A percentile compares a stretch with the other conserved stretches of the same genome.
These are phyloP conservation scores for Onthophagus taurus DNA, from an alignment of 1,140 invertebrate genomes.

Conservation along the genomic window DNA sequence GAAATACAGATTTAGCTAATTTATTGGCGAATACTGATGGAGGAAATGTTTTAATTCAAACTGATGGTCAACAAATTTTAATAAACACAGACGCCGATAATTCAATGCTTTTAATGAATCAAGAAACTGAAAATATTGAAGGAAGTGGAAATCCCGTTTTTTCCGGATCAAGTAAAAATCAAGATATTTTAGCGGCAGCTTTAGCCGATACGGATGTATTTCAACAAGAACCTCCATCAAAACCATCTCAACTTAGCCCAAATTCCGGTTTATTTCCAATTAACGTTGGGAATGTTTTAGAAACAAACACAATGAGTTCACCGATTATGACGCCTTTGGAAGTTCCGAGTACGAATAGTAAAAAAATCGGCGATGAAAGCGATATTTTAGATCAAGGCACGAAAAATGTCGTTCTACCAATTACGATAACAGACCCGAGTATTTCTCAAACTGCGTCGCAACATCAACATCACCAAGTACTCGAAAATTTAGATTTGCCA, in stretches of 20 bases:
- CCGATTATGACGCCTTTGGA: constrained; percentile 74
- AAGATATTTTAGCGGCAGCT: constrained; percentile 66
- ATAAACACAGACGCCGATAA: constrained; percentile 33
- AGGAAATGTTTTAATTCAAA: constrained; percentile 36
- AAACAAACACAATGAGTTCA: constrained; percentile 66
- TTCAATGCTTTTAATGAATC: constrained; percentile 34
- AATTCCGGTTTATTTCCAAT: constrained; percentile 40
- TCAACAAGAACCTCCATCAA: constrained; percentile 44
- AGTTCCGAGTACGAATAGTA: constrained; percentile 49
- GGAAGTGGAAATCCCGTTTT: constrained; percentile 27
- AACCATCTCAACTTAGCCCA: constrained; percentile 37
- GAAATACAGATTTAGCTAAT: constrained; percentile 34
- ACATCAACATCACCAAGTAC: constrained; percentile 31
- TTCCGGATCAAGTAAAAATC: constrained; percentile 40
- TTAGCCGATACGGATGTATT: constrained; percentile 66
- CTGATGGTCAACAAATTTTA: constrained; percentile 37
- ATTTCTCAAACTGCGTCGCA: constrained; percentile 46
- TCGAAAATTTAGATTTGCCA: constrained; percentile 51
- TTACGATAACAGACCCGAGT: constrained; percentile 44
- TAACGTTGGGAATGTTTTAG: constrained; percentile 49
- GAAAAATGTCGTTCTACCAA: constrained; percentile 43
- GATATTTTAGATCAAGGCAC: constrained; percentile 39
- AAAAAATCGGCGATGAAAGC: constrained; percentile 34
- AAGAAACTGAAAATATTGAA: constrained; percentile 19
- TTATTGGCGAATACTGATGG: constrained; percentile 33